Conservation (phyloP, 2,113 vertebrate genomes). For the Tychaedon coryphoeus region DNA sequence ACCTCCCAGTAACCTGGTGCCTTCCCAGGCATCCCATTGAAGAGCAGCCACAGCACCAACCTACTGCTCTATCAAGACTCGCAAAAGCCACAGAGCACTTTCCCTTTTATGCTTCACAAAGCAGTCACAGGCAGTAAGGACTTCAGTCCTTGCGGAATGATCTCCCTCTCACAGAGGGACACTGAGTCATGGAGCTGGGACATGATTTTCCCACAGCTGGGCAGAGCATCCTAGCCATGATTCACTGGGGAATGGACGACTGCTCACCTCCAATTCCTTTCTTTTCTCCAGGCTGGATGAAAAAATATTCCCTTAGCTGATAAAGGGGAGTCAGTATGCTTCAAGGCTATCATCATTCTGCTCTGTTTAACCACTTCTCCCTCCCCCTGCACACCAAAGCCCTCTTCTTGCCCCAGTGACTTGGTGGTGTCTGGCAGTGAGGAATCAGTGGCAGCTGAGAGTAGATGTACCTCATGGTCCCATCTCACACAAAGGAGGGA, state of each 20-base stretch:
- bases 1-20: neutral
- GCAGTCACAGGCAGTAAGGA: neutral
- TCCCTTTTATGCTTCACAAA: neutral
- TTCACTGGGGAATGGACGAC: neutral
- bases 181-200: neutral
- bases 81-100: rapidly evolving
- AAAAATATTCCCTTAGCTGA: neutral
- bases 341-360: neutral
- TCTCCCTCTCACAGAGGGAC: neutral
- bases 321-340: neutral
- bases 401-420: neutral
- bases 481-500: neutral
- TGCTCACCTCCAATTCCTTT: neutral
- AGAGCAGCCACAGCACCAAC: neutral
- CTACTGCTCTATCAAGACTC: neutral
- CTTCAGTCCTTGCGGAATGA: neutral
- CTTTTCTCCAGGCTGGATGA: neutral
- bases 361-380: neutral
- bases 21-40: neutral
- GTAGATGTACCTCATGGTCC: neutral
- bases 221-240: neutral
- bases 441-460: neutral
- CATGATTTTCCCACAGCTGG: rapidly evolving
- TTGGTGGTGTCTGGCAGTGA: neutral
- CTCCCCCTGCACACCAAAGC: neutral